These are phyloP conservation scores for Champsocephalus gunnari DNA, from an alignment of 2,797 vertebrate species.

Conservation along the genomic window DNA sequence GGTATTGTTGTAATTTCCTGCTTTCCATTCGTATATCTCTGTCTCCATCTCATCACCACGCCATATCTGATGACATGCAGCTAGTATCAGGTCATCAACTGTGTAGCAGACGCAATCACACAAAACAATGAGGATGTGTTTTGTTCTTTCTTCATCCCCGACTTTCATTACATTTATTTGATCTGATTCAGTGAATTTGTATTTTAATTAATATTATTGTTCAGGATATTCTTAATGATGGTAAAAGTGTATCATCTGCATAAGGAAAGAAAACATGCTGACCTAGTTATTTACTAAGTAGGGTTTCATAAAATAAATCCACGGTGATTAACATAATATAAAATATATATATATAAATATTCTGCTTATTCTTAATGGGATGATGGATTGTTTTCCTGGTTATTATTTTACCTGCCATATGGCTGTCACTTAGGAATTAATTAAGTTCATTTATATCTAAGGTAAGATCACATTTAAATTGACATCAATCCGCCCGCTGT, in stretches of 20 bases:
- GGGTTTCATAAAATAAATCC: conserved; percentile 16
- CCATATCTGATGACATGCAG: neutral
- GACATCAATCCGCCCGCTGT: conserved; percentile 38
- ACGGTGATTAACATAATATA: conserved; percentile 19
- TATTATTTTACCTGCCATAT: conserved; percentile 72
- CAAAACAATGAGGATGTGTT: neutral
- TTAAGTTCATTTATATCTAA: conserved; percentile 59
- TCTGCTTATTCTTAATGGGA: conserved; percentile 62
- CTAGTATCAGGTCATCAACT: neutral
- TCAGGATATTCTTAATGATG: neutral
- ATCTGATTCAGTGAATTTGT: neutral
- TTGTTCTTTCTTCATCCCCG: neutral
- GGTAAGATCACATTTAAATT: conserved; percentile 40
- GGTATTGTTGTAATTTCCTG: conserved; percentile 37
- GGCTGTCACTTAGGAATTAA: conserved; percentile 64
- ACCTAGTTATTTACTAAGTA: conserved; percentile 2
- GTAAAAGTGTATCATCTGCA: neutral
- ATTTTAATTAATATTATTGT: neutral
- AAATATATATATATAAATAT: conserved; percentile 38
- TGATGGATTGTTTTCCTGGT: conserved; percentile 63
- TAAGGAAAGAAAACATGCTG: neutral
- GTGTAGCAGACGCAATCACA: neutral
- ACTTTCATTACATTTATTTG: neutral
- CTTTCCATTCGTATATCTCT: conserved; percentile 16
- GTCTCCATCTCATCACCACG: neutral